These are phyloP conservation scores for Halocaridina rubra DNA, from an alignment of 2,888 invertebrate genomes.

Conservation along the genomic window DNA sequence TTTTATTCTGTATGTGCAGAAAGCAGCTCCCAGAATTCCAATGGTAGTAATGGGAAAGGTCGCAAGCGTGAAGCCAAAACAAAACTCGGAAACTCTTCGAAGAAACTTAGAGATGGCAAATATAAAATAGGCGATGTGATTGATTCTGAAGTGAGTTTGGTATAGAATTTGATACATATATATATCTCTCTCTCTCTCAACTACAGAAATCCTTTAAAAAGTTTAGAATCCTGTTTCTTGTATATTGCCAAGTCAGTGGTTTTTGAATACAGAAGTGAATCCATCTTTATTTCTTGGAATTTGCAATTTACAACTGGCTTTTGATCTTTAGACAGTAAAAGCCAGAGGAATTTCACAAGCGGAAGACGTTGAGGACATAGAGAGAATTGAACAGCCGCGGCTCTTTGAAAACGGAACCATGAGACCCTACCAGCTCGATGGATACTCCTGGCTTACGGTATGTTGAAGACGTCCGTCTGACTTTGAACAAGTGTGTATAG, in stretches of 20 bases:
- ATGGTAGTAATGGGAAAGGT: not conserved
- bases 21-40: not conserved
- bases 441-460: constrained; percentile 62
- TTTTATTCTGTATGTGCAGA: too few relatives aligned
- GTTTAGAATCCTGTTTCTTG: too few relatives aligned
- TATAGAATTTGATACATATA: too few relatives aligned
- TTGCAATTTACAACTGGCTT: not conserved
- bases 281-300: not conserved
- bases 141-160: constrained; percentile 21
- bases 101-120: not conserved
- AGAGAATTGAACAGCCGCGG: constrained; percentile 35
- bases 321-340: constrained; percentile 13
- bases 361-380: constrained; percentile 41
- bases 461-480: too few relatives aligned
- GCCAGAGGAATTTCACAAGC: constrained; percentile 28
- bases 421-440: constrained; percentile 60
- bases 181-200: too few relatives aligned
- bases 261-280: not conserved
- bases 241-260: too few relatives aligned
- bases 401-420: constrained; percentile 48
- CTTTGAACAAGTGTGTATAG: too few relatives aligned
- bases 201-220: too few relatives aligned
- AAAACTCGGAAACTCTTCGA: not conserved
- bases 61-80: not conserved
- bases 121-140: constrained; percentile 44